Conservation (phyloP, 2,797 vertebrate species). For the Micrastur ruficollis region DNA sequence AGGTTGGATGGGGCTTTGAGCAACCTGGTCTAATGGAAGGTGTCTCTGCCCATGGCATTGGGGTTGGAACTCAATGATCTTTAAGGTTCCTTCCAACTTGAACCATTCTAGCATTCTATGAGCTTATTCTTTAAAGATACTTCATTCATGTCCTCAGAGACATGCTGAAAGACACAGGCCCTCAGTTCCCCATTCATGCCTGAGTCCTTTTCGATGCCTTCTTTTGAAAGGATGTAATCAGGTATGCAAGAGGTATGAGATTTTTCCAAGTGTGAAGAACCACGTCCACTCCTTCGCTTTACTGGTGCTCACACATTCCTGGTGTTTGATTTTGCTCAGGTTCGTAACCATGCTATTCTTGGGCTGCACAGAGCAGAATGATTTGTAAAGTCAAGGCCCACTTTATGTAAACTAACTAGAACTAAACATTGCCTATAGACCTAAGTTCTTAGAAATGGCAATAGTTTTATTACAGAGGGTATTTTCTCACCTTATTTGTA, state of each 20-base stretch:
- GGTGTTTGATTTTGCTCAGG: neutral
- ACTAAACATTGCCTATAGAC: neutral
- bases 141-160: neutral
- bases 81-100: no score
- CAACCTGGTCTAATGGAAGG: no score
- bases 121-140: neutral
- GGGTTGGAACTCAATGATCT: no score
- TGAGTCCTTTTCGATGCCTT: neutral
- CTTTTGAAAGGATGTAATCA: neutral
- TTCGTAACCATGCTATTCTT: rapidly evolving
- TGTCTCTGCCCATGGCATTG: no score
- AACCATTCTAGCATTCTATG: no score
- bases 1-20: no score
- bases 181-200: neutral
- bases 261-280: neutral
- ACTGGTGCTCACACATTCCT: neutral
- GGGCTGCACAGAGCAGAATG: neutral
- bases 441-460: neutral
- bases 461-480: neutral
- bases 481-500: neutral
- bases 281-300: neutral
- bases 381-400: neutral
- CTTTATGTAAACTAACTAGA: neutral
- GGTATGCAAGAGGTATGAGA: neutral
- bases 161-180: neutral